Conservation (phyloP, 2,888 invertebrate species). For the Agapetus fuscipes region DNA sequence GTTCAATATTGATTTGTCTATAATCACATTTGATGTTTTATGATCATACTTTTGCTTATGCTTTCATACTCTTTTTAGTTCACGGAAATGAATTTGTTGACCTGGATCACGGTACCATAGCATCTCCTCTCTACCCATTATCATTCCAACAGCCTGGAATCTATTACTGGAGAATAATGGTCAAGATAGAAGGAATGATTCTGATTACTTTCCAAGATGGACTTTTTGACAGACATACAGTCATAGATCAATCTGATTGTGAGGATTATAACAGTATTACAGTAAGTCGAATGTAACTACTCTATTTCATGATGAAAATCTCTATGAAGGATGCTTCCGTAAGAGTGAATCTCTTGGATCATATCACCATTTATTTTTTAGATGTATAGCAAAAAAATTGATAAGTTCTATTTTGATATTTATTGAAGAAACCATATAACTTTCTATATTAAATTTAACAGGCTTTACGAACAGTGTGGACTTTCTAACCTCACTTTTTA, state of each 20-base stretch:
- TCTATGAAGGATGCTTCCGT: constrained; percentile 27
- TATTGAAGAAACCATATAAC: no score
- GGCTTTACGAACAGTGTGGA: no score
- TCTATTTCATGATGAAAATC: constrained; percentile 30
- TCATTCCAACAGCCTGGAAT: constrained; percentile 34
- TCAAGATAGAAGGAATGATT: constrained; percentile 39
- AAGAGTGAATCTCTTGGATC: neutral
- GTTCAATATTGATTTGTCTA: no score
- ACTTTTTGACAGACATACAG: constrained; percentile 27
- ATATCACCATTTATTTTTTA: no score
- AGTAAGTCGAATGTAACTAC: no score
- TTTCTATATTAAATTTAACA: no score
- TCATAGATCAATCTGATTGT: constrained; percentile 15
- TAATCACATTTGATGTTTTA: no score
- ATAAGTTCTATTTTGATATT: no score
- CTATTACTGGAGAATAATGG: constrained; percentile 65
- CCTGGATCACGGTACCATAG: constrained; percentile 51
- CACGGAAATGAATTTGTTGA: constrained; percentile 62
- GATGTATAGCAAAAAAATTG: no score
- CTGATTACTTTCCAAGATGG: constrained; percentile 44
- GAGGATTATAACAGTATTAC: no score
- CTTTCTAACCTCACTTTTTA: no score
- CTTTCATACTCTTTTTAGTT: constrained; percentile 37
- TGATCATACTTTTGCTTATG: no score
- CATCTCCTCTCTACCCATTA: constrained; percentile 70